Evolutionary conservation across 2,888 invertebrate genomes (phyloP), one percentile per base, ranked within the genome.

Genomic region (Leucophenga maculata): DNA sequence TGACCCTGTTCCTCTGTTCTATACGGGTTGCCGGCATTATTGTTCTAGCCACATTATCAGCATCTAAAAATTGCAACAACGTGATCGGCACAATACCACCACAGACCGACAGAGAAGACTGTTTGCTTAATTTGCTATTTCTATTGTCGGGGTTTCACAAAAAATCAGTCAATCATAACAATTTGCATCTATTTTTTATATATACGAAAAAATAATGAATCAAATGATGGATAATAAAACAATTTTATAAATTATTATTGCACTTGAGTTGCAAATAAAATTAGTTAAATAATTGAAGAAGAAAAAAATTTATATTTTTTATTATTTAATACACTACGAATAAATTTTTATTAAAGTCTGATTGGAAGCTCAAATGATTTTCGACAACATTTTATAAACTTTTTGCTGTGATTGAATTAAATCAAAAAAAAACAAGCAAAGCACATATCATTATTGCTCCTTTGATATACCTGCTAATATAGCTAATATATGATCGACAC

Each of bases 111-210:
- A 31, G 54, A 64, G 20, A 52, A 65, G 11, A 18, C 8, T 9
- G 11, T 9, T 9, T 52, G 52, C 18, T 26, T 48, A 13, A 14
- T 48, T 13, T 46, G 9, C 13, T 48, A n/a, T 48, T 48, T 48
- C 13, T 48, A 6, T 13, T 48, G 3, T 13, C 16, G 48, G 18
- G 18, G n/a, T 54, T 22, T 9, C 18, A 57, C 57, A 57, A 57
- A 54, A 57, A 57, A 14, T 39, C 57, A 57, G 31, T 57, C 32
- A 57, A 57, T 57, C 57, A 57, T 68, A 72, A 69, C 52, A 67
- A 67, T 70, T 72, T 66, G 54, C 50, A 70, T 68, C 67, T 65
- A 39, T 39, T 39, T 39, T n/a, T 39, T 39, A 39, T 39, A 6
- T 39, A 6, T 39, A 11, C 39, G 39, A 8, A 3, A 3, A 39